Evolutionary conservation across 2,113 vertebrate species (phyloP).

Genomic region (Pedetes capensis): DNA sequence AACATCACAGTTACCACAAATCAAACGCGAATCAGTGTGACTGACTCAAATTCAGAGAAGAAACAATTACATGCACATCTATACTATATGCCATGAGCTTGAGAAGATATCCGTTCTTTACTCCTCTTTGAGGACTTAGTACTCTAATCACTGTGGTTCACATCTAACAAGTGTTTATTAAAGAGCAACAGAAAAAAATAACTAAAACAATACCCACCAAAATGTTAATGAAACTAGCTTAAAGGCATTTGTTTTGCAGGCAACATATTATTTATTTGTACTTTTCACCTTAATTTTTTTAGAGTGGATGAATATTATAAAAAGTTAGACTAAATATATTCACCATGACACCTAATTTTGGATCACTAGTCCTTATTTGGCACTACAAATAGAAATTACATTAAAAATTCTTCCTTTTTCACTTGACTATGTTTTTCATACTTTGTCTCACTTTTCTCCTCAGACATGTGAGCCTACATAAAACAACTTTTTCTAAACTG

Average conservation of each 20-base stretch:
- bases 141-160: background rate
- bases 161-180: background rate
- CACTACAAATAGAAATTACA: background rate
- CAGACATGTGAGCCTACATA: background rate
- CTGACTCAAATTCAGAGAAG: background rate
- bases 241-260: background rate
- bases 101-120: rapidly evolving
- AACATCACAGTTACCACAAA: background rate
- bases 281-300: background rate
- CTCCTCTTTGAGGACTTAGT: background rate
- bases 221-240: background rate
- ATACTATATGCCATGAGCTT: rapidly evolving
- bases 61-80: no score
- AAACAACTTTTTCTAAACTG: background rate
- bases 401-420: background rate
- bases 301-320: background rate
- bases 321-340: background rate
- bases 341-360: background rate
- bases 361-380: background rate
- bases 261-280: background rate
- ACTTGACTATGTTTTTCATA: background rate
- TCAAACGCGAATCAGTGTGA: background rate
- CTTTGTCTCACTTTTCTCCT: background rate
- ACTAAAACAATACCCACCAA: background rate
- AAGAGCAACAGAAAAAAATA: background rate